Conservation (phyloP, 2,797 vertebrate genomes). For the Protosalanx chinensis region DNA sequence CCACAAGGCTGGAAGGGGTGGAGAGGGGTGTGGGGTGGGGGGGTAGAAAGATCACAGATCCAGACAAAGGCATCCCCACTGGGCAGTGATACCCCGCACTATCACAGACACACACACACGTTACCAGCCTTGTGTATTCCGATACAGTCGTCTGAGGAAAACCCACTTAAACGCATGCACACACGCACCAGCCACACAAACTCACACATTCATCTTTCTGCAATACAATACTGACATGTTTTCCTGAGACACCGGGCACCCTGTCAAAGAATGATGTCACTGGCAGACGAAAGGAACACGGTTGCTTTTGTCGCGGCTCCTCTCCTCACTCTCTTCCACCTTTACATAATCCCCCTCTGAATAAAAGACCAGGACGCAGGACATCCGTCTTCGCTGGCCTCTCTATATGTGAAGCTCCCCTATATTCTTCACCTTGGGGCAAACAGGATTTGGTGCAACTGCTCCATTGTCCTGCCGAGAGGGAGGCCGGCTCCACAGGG, state of each 20-base stretch:
- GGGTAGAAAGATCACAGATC: background rate
- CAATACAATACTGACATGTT: background rate
- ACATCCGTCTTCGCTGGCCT: slow-evolving; percentile 53
- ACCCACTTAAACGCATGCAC: slow-evolving; percentile 1
- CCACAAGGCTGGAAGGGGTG: too few species aligned
- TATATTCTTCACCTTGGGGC: slow-evolving; percentile 60
- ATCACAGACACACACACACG: background rate
- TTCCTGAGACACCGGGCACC: slow-evolving; percentile 1
- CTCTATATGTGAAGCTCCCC: slow-evolving; percentile 42
- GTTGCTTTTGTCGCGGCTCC: slow-evolving; percentile 38
- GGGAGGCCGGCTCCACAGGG: slow-evolving; percentile 39
- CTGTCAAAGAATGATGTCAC: slow-evolving; percentile 53
- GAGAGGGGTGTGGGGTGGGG: background rate
- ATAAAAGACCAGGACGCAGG: slow-evolving; percentile 35
- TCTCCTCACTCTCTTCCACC: slow-evolving; percentile 38
- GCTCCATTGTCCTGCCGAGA: slow-evolving; percentile 59
- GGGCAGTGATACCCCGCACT: too few species aligned
- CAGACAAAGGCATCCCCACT: too few species aligned
- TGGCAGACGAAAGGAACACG: slow-evolving; percentile 54
- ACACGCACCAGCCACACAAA: background rate
- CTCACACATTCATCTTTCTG: background rate
- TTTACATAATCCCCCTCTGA: slow-evolving; percentile 59
- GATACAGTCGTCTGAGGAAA: background rate
- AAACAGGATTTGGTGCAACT: slow-evolving; percentile 61
- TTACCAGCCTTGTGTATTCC: background rate